phyloP scores from a whole-genome alignment of 2,888 invertebrate genomes.

The Polydesmus complanatus region DNA sequence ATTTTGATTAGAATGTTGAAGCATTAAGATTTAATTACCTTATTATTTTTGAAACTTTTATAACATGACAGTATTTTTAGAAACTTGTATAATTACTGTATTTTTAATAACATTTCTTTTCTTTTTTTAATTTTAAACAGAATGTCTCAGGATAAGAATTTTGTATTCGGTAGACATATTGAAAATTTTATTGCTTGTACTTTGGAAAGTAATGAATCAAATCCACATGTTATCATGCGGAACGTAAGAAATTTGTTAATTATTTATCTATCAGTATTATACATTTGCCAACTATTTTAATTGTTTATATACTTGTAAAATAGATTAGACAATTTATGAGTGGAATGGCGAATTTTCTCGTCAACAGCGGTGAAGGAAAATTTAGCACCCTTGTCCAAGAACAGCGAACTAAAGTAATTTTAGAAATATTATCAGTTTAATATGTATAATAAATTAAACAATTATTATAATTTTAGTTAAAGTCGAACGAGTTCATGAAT shows the following conservation, averaged over 20 bases:
- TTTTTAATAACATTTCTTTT: background rate
- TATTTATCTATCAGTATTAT: background rate
- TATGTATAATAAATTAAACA: background rate
- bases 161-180: constrained; percentile 82
- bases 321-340: constrained; percentile 87
- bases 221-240: constrained; percentile 56
- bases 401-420: constrained; percentile 56
- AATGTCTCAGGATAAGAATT: constrained; percentile 66
- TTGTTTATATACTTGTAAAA: background rate
- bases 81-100: no score
- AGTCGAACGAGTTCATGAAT: constrained; percentile 82
- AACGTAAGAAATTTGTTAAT: constrained; percentile 30
- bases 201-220: constrained; percentile 71
- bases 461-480: constrained; percentile 45
- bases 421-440: background rate
- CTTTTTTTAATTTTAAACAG: constrained; percentile 15
- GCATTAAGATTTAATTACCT: no score
- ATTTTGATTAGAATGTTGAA: no score
- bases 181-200: constrained; percentile 89
- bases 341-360: constrained; percentile 94
- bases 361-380: constrained; percentile 86
- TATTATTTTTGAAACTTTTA: no score
- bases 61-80: no score
- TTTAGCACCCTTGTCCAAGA: constrained; percentile 81
- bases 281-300: no score